Percentiles rank a stretch among this genome's conserved stretches.
Evolutionary conservation across 2,888 invertebrate species (phyloP).

Genomic region (Dryadula phaetusa): DNA sequence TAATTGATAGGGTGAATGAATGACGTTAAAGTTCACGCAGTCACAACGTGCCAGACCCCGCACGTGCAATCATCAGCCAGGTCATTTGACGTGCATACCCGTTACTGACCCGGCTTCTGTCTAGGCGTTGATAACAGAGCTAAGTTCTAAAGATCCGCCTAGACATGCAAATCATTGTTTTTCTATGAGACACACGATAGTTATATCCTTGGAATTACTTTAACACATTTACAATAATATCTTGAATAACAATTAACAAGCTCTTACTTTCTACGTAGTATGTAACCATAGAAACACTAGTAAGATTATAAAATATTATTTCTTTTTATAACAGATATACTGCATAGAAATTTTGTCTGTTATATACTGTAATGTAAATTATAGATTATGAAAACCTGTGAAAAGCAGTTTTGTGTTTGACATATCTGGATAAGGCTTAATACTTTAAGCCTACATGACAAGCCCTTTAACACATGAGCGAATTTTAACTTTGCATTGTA

Average conservation of each 20-base stretch:
- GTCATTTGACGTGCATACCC: conserved; percentile 39
- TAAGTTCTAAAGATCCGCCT: conserved; percentile 21
- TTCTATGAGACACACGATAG: not conserved
- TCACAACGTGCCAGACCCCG: conserved; percentile 42
- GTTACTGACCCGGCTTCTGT: conserved; percentile 34
- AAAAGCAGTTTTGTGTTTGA: not conserved
- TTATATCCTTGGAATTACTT: not conserved
- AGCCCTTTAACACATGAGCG: not conserved
- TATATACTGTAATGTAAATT: too few relatives aligned
- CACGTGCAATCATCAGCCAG: conserved; percentile 27
- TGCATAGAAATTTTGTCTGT: not conserved
- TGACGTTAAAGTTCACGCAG: conserved; percentile 51
- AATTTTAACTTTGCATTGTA: not conserved
- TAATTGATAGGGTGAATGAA: conserved; percentile 44
- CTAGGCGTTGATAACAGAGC: conserved; percentile 19
- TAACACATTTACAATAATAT: not conserved
- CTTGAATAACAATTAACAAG: not conserved
- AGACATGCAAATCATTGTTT: conserved; percentile 13
- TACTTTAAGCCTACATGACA: not conserved
- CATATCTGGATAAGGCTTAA: not conserved
- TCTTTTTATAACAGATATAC: not conserved
- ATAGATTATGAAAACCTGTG: not conserved
- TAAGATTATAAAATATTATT: not conserved
- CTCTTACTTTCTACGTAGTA: conserved; percentile 6
- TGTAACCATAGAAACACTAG: not conserved